phyloP scores from a whole-genome alignment of 1,140 invertebrate genomes.

The Drosophila tsacasi region DNA sequence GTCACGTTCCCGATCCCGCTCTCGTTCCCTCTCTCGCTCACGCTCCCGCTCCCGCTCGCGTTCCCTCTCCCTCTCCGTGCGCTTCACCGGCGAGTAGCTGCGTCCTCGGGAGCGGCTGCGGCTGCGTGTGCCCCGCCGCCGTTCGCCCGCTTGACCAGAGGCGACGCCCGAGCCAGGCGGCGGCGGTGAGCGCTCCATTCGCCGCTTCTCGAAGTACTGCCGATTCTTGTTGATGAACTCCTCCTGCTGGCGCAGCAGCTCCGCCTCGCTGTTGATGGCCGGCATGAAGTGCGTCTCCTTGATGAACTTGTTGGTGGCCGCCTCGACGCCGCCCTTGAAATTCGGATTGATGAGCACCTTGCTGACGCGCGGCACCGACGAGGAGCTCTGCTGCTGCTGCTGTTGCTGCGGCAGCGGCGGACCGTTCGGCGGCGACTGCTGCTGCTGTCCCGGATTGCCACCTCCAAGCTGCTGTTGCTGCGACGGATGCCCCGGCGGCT shows the following conservation, averaged over 20 bases:
- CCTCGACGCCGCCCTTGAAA: slow-evolving; percentile 84
- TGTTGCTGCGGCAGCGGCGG: slow-evolving; percentile 25
- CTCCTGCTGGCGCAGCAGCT: slow-evolving; percentile 82
- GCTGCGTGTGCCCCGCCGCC: slow-evolving; percentile 60
- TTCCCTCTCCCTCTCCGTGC: slow-evolving; percentile 56
- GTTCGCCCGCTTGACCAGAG: slow-evolving; percentile 28
- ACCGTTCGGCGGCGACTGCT: slow-evolving; percentile 21
- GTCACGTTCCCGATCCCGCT: slow-evolving; percentile 67
- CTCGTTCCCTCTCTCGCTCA: slow-evolving; percentile 69
- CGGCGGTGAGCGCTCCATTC: slow-evolving; percentile 77
- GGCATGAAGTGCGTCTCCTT: slow-evolving; percentile 84
- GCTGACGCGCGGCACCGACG: slow-evolving; percentile 62
- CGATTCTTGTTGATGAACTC: slow-evolving; percentile 85
- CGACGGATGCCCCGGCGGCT: slow-evolving; percentile 26
- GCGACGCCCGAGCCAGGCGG: slow-evolving; percentile 28
- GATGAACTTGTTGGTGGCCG: slow-evolving; percentile 84
- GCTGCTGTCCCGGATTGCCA: slow-evolving; percentile 14
- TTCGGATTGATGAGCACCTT: slow-evolving; percentile 85
- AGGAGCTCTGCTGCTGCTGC: slow-evolving; percentile 24
- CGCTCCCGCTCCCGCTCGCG: slow-evolving; percentile 64
- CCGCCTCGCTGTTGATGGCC: slow-evolving; percentile 78
- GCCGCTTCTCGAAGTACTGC: slow-evolving; percentile 82
- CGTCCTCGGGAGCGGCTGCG: slow-evolving; percentile 79
- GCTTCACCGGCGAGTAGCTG: slow-evolving; percentile 80
- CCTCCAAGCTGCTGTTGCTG: slow-evolving; percentile 21